Evolutionary conservation across 2,797 vertebrate genomes (phyloP), one percentile per base, ranked within the genome.

Genomic region (Lepilemur septentrionalis): DNA sequence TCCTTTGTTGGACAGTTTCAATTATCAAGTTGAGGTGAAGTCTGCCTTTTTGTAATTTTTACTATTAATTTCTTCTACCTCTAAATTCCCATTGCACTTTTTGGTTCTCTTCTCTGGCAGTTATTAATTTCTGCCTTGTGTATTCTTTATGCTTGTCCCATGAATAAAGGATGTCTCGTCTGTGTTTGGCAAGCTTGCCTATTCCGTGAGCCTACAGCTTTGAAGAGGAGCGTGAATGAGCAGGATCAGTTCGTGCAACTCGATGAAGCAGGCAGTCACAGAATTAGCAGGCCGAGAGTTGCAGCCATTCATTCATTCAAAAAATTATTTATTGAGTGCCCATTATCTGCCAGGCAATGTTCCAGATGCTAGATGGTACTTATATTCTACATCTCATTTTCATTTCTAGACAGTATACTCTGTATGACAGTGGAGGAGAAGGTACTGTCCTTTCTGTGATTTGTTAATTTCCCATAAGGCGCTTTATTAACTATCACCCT

Each of bases 21-120:
- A 1, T 88, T 73, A 94, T 22, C 80, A 85, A 48, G 17, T 76
- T 87, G 50, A 52, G 83, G 72, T 80, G n/a, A 69, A 81, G 78
- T 91, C 43, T 65, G 23, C 63, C 13, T 92, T 41, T 52, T 84
- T 84, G 0, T 89, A n/a, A 85, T 78, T 75, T 97, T 93, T 83
- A 76, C 75, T 73, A 73, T 4, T 72, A 43, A 90, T 92, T 59
- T 91, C 50, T 83, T 78, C 32, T 92, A 1, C 48, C 11, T 81
- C 25, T 82, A 14, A 67, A 82, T 70, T 67, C 67, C 6, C 35
- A 2, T 38, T 35, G 28, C 18, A 28, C 43, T 46, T 10, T 69
- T 79, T 89, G 85, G 46, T 81, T 73, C 43, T 67, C 65, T 93
- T 81, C 8, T 63, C 83, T 72, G 79, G 38, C 22, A 41, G 3